Conservation (phyloP, 1,140 invertebrate genomes). For the Monomorium pharaonis region DNA sequence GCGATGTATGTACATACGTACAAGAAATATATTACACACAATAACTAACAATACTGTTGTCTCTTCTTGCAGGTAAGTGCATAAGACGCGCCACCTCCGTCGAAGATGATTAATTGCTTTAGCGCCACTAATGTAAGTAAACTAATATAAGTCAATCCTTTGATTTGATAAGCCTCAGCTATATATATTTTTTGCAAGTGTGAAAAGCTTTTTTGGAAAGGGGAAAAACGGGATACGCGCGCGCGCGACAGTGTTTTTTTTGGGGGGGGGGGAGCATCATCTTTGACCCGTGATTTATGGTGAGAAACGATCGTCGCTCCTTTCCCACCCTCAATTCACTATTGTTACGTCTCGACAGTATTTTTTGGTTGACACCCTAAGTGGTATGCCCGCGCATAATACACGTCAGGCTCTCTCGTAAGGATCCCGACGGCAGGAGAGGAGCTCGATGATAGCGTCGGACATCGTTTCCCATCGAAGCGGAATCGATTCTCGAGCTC, state of each 20-base stretch:
- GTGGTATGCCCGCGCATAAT: constrained; percentile 54
- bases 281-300: constrained; percentile 66
- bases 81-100: background rate
- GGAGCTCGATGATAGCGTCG: constrained; percentile 40
- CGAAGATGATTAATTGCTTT: constrained; percentile 44
- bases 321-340: constrained; percentile 3
- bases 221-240: background rate
- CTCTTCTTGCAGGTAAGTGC: constrained; percentile 41
- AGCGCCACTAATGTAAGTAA: constrained; percentile 40
- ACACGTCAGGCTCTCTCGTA: constrained; percentile 23
- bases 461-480: background rate
- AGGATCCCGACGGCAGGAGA: constrained; percentile 30
- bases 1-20: background rate
- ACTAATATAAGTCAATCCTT: constrained; percentile 1
- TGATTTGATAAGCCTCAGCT: background rate
- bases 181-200: background rate
- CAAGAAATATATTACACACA: background rate
- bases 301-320: constrained; percentile 28
- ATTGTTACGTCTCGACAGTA: constrained; percentile 57
- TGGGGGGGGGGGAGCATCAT: constrained; percentile 7
- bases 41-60: constrained; percentile 16
- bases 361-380: constrained; percentile 56
- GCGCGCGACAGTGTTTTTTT: constrained; percentile 26
- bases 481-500: background rate
- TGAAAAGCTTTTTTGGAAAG: background rate